A percentile compares a stretch with the other conserved stretches of the same genome.
These are phyloP conservation scores for Nautilus pompilius DNA, from an alignment of 1,140 invertebrate genomes.

Conservation along the genomic window DNA sequence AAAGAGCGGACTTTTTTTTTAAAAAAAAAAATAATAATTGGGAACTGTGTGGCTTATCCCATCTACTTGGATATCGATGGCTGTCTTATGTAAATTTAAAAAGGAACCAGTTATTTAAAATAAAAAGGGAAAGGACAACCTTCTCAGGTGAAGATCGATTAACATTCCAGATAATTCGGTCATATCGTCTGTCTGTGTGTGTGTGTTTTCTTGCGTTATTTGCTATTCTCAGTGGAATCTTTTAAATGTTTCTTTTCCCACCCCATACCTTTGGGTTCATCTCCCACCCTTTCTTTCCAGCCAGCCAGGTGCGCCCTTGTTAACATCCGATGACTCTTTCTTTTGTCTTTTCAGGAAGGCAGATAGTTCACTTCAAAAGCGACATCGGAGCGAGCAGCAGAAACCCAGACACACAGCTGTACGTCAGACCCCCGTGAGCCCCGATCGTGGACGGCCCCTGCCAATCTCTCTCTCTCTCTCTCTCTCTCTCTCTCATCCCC, in stretches of 20 bases:
- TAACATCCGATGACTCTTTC: not conserved
- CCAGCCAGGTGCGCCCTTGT: not conserved
- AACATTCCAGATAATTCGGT: too few species aligned
- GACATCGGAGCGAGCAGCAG: slow-evolving; percentile 18
- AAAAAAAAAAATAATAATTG: not conserved
- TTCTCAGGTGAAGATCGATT: too few species aligned
- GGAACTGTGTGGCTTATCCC: not conserved
- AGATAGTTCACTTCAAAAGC: slow-evolving; percentile 47
- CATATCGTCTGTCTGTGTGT: not conserved
- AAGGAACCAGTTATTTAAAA: not conserved
- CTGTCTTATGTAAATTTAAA: not conserved
- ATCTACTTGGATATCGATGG: not conserved
- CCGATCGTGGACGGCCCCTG: too few species aligned
- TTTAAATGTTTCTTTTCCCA: not conserved
- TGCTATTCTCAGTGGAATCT: not conserved
- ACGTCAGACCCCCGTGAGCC: slow-evolving; percentile 23
- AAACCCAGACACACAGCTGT: slow-evolving; percentile 25
- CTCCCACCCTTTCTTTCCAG: not conserved
- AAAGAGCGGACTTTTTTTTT: not conserved
- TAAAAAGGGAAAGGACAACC: too few species aligned
- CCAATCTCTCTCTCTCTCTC: too few species aligned
- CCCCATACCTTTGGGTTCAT: not conserved
- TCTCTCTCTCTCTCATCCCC: too few species aligned
- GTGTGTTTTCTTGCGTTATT: not conserved
- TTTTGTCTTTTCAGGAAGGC: slow-evolving; percentile 38